Evolutionary conservation across 1,140 invertebrate species (phyloP), one percentile per base, ranked within the genome.

Genomic region (Drosophila pallidifrons): DNA sequence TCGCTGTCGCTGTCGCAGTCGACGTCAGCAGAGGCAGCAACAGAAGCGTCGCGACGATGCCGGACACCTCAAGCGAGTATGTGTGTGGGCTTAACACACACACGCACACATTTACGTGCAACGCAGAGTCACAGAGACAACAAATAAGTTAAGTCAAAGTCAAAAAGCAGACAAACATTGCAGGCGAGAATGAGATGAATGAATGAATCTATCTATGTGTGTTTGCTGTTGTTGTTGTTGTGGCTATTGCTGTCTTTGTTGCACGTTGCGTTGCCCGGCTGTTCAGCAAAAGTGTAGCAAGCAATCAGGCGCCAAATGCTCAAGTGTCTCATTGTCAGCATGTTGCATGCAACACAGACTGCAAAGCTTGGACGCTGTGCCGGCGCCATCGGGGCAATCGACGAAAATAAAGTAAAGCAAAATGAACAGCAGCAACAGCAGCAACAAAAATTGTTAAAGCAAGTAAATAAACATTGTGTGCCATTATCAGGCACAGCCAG

Each of bases 81-180:
- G 55, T 25, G 61, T 8, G 52, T 10, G 52, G 30, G 63, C 52
- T 49, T 43, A 66, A 79, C 20, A 41, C 35, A 35, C 5, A 6
- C 7, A 15, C 32, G 2, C 35, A 3, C 20, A 25, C 20, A 25
- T 25, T 25, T 3, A 25, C 20, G 20, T 25, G 20, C 20, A 25
- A 16, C n/a, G 67, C 64, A 46, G 59, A 72, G 73, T 66, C 83
- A 77, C 43, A 76, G 60, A 68, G 64, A 58, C 83, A 88, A 88
- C 77, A 88, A 88, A 88, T 83, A 88, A 88, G 85, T 88, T 88
- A 88, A 88, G 80, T 83, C 85, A 88, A 88, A 88, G 82, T 87
- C 82, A 60, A 82, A 87, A 77, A 70, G 83, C 83, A 88, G 78
- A 74, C 82, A 87, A 88, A 76, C 71, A 79, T 63, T 45, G 63